These are phyloP conservation scores for Patiria pectinifera DNA, from an alignment of 53 echinoderm and acorn worm genomes.

Conservation along the genomic window DNA sequence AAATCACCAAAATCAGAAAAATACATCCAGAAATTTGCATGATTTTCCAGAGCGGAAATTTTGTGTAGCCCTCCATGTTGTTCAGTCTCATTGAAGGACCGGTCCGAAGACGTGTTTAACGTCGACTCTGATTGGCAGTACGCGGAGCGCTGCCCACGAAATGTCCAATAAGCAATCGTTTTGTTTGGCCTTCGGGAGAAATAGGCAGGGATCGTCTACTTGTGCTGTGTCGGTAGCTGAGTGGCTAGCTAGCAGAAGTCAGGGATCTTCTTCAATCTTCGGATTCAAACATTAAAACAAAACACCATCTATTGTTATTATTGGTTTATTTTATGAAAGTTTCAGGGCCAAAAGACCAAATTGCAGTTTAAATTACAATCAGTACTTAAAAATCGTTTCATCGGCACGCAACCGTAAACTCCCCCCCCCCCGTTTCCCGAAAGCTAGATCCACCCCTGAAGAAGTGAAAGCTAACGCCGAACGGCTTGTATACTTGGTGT, in stretches of 20 bases:
- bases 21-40: neutral
- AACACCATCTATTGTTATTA: no score
- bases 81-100: neutral
- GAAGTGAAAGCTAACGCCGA: no score
- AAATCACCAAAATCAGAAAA: constrained; percentile 23
- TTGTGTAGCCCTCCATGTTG: constrained; percentile 5
- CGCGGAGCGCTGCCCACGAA: neutral
- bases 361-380: no score
- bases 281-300: no score
- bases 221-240: constrained; percentile 1
- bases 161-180: constrained; percentile 12
- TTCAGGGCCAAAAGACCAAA: no score
- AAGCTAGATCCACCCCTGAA: no score
- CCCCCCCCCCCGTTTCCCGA: no score
- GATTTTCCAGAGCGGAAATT: neutral
- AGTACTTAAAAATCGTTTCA: no score
- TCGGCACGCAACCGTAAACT: no score
- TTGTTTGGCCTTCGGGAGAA: neutral
- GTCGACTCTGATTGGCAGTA: neutral
- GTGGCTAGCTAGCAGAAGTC: neutral
- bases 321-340: no score
- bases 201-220: neutral
- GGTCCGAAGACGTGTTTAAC: neutral
- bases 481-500: no score
- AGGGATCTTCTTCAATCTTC: neutral